Percentiles rank a stretch among this genome's conserved stretches.
Evolutionary conservation across 2,113 vertebrate genomes (phyloP).

Genomic region (Larimichthys polyactis): DNA sequence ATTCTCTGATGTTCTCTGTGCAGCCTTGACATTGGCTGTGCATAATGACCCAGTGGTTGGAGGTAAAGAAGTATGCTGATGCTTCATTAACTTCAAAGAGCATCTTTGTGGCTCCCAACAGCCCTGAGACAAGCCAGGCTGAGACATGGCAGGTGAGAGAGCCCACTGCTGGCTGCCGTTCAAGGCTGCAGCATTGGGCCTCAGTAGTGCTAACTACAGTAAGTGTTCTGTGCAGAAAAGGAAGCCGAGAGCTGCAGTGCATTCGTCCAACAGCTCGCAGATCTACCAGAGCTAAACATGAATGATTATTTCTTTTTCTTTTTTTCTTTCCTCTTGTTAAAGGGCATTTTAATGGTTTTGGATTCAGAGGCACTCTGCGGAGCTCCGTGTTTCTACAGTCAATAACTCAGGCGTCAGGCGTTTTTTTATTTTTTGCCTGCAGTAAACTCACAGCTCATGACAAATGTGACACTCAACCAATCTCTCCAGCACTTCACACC

Average conservation of each 20-base stretch:
- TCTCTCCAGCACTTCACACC: not conserved
- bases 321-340: not conserved
- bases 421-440: slow-evolving; percentile 8
- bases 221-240: slow-evolving; percentile 49
- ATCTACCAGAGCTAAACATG: slow-evolving; percentile 1
- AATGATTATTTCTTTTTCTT: not conserved
- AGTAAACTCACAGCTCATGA: slow-evolving; percentile 18
- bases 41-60: slow-evolving; percentile 57
- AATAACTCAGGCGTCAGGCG: not conserved
- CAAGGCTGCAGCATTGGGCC: slow-evolving; percentile 60
- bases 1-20: slow-evolving; percentile 43
- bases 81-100: slow-evolving; percentile 78
- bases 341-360: slow-evolving; percentile 14
- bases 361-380: slow-evolving; percentile 7
- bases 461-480: slow-evolving; percentile 15
- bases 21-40: slow-evolving; percentile 52
- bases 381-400: slow-evolving; percentile 9
- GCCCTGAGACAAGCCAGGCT: slow-evolving; percentile 49
- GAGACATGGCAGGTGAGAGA: slow-evolving; percentile 60
- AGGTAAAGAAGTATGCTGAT: slow-evolving; percentile 67
- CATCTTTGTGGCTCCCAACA: slow-evolving; percentile 59
- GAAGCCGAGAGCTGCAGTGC: slow-evolving; percentile 3
- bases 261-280: slow-evolving; percentile 25
- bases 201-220: slow-evolving; percentile 19
- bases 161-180: slow-evolving; percentile 65